Conservation (phyloP, 2,113 vertebrate genomes). For the Sylvilagus bachmani region DNA sequence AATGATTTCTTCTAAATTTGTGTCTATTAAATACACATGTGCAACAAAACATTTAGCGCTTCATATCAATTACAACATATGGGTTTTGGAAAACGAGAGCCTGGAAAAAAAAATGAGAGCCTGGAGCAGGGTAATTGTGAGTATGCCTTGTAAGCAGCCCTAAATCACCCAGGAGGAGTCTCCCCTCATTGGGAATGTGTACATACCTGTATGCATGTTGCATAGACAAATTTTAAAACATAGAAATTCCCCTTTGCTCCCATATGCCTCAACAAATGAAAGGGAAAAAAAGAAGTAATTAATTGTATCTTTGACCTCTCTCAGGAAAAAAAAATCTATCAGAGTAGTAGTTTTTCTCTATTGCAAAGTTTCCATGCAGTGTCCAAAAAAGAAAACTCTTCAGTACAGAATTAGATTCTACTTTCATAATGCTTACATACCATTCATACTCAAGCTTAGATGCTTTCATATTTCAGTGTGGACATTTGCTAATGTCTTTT, state of each 20-base stretch:
- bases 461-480: neutral
- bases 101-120: neutral
- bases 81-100: constrained; percentile 60
- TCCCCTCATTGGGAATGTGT: neutral
- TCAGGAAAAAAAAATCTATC: constrained; percentile 19
- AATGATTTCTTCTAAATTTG: constrained; percentile 26
- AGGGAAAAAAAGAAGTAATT: neutral
- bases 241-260: neutral
- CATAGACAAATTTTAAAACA: neutral
- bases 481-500: neutral
- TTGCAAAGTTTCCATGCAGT: neutral
- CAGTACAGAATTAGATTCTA: neutral
- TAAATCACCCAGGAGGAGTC: constrained; percentile 41
- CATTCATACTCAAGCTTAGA: neutral
- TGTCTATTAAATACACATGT: constrained; percentile 72
- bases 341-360: neutral
- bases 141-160: constrained; percentile 41
- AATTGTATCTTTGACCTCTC: neutral
- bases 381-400: neutral
- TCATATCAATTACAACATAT: constrained; percentile 73
- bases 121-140: neutral
- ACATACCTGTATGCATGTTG: neutral
- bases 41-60: neutral
- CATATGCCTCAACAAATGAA: neutral
- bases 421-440: neutral